Percentiles rank a stretch among this genome's conserved stretches.
phyloP scores from a whole-genome alignment of 2,113 vertebrate species.

The Pterocles orientalis region DNA sequence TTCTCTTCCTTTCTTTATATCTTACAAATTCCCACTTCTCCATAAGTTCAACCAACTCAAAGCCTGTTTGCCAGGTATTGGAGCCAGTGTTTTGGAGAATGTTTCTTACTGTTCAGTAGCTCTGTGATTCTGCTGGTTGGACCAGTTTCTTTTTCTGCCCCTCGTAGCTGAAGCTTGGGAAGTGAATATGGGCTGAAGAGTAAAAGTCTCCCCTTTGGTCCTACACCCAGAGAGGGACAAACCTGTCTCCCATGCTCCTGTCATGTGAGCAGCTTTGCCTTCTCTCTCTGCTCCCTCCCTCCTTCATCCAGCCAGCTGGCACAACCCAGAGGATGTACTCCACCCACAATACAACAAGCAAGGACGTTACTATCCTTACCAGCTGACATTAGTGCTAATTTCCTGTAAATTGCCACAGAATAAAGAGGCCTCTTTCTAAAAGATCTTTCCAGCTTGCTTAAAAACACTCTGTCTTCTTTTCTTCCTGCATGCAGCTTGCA shows the following conservation, averaged over 20 bases:
- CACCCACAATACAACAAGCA: not conserved
- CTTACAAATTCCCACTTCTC: not conserved
- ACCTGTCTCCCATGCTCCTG: not conserved
- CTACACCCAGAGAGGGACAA: not conserved
- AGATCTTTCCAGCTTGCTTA: conserved; percentile 47
- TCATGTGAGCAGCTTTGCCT: not conserved
- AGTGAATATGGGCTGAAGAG: not conserved
- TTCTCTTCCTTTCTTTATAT: not conserved
- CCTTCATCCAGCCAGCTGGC: not conserved
- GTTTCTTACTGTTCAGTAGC: not conserved
- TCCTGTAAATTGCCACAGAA: conserved; percentile 43
- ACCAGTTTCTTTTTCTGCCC: not conserved
- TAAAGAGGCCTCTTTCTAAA: conserved; percentile 26
- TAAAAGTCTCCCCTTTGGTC: not conserved
- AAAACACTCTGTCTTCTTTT: conserved; percentile 52
- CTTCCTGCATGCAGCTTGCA: conserved; percentile 16
- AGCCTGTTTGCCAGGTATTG: not conserved
- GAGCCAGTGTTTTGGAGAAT: not conserved
- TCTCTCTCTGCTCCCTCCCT: not conserved
- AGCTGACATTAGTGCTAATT: conserved; percentile 45
- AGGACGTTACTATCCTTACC: not conserved
- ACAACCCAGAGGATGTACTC: not conserved
- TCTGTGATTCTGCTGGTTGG: not conserved
- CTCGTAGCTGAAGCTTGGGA: not conserved
- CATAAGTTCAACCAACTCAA: not conserved